Conservation (phyloP, 2,797 vertebrate genomes). For the Periophthalmus magnuspinnatus region DNA sequence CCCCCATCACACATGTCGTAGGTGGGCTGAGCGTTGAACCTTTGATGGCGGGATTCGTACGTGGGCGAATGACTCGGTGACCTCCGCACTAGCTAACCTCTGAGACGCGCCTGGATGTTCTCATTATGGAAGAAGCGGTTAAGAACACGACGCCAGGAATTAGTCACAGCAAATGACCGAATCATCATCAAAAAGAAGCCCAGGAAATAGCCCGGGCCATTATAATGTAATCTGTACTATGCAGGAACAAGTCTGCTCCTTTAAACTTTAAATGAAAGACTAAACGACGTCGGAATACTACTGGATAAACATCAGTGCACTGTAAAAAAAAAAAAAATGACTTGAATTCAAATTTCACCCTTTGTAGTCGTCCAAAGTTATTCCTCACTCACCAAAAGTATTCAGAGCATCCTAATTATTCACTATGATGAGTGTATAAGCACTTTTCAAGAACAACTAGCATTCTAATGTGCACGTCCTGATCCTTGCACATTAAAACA, state of each 20-base stretch:
- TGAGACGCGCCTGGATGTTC: neutral
- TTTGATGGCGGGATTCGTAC: slow-evolving; percentile 60
- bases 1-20: slow-evolving; percentile 56
- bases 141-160: neutral
- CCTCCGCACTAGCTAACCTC: slow-evolving; percentile 32
- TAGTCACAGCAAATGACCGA: neutral
- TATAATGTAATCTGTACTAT: neutral
- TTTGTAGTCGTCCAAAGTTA: no score
- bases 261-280: neutral
- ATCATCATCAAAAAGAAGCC: neutral
- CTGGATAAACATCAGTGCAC: neutral
- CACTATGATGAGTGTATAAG: no score
- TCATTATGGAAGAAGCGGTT: neutral
- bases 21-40: slow-evolving; percentile 59
- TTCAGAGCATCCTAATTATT: no score
- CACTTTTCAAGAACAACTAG: no score
- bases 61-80: slow-evolving; percentile 58
- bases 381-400: no score
- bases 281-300: neutral
- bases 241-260: neutral
- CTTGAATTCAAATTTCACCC: neutral
- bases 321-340: neutral
- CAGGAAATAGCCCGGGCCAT: neutral
- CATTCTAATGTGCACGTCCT: no score
- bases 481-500: no score